A percentile compares a stretch with the other conserved stretches of the same genome.
phyloP scores from a whole-genome alignment of 2,797 vertebrate genomes.

The Rhynchonycteris naso region DNA sequence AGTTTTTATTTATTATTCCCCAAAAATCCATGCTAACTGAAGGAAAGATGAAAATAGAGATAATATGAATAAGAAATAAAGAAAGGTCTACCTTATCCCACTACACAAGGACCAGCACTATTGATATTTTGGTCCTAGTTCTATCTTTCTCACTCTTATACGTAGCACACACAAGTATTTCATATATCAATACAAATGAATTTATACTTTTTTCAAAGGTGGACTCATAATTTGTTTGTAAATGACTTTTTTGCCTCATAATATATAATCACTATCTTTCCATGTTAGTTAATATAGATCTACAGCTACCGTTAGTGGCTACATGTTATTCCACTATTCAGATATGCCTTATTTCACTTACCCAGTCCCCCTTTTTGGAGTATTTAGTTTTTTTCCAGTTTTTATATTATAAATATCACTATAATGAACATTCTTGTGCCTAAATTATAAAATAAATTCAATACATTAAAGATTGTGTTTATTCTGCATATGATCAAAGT shows the following conservation, averaged over 20 bases:
- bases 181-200: neutral
- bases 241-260: neutral
- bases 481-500: neutral
- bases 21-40: neutral
- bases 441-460: constrained; percentile 4
- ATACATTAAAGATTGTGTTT: neutral
- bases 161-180: neutral
- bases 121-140: neutral
- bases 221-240: neutral
- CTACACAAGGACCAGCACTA: neutral
- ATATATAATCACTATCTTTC: neutral
- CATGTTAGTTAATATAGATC: neutral
- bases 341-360: neutral
- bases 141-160: neutral
- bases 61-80: neutral
- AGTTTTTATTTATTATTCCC: neutral
- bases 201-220: neutral
- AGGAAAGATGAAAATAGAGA: constrained; percentile 18
- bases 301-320: neutral
- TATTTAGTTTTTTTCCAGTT: neutral
- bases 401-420: neutral
- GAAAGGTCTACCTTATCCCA: neutral
- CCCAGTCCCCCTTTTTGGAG: neutral
- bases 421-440: neutral
- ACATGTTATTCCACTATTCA: neutral